These are phyloP conservation scores for Girardinichthys multiradiatus DNA, from an alignment of 2,113 vertebrate species.

Conservation along the genomic window DNA sequence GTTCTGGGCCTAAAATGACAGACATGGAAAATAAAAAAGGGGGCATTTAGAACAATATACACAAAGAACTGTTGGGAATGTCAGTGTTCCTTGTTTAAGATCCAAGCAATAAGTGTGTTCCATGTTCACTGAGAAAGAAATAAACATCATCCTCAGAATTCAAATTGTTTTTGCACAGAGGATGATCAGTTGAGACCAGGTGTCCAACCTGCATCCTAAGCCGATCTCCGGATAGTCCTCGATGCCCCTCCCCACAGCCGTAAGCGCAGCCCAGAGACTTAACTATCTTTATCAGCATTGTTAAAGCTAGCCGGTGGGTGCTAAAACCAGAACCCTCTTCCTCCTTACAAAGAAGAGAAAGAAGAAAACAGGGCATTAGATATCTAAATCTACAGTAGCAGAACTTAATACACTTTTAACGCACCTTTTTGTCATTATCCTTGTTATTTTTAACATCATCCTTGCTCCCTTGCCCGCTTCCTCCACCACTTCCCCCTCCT, in stretches of 20 bases:
- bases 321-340: conserved; percentile 86
- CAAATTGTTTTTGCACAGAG: not conserved
- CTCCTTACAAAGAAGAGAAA: conserved; percentile 61
- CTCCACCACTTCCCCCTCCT: conserved; percentile 81
- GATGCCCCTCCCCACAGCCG: conserved; percentile 98
- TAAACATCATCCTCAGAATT: too few species aligned
- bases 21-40: not conserved
- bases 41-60: not conserved
- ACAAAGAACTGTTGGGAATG: not conserved
- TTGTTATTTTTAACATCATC: conserved; percentile 93
- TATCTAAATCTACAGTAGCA: not conserved
- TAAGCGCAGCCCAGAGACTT: conserved; percentile 98
- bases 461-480: conserved; percentile 79
- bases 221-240: conserved; percentile 95
- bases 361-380: not conserved
- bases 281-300: conserved; percentile 98
- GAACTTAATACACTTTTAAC: not conserved
- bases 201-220: conserved; percentile 93
- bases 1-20: conserved; percentile 88
- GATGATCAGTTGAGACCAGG: not conserved
- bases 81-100: too few species aligned
- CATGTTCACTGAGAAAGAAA: too few species aligned
- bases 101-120: too few species aligned
- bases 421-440: conserved; percentile 84
- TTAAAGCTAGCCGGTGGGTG: conserved; percentile 92